Evolutionary conservation across 1,140 invertebrate genomes (phyloP), one percentile per base, ranked within the genome.

Genomic region (Ctenoplectra terminalis): DNA sequence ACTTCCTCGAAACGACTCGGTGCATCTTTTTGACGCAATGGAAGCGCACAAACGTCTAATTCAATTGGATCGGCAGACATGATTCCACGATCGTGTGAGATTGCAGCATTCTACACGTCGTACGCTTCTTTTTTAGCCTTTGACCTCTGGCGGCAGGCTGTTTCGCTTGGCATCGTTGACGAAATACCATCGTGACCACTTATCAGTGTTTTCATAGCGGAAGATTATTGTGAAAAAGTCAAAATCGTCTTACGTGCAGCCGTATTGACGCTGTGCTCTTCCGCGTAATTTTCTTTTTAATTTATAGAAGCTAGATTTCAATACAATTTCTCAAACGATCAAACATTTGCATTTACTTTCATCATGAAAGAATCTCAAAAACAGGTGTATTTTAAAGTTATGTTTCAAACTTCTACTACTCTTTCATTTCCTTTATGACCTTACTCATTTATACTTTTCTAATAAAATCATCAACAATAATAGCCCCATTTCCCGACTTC

Each of bases 171-270:
- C 37, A 56, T 63, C 70, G 70, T 74, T 64, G 70, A 81, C 78
- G 78, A 81, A 81, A 81, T 56, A 73, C 48, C 9, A 37, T 74
- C 60, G 60, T 23, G 23, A 11, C 8, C 20, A 31, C 48, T 80
- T 81, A 81, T 81, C 60, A 15, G 15, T 66, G 48, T 63, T 81
- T 81, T 64, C 70, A 73, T 48, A 34, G 60, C 29, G 46, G 26
- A 71, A 64, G 60, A 43, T 40, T 20, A 56, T 66, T 31, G 76
- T 60, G 52, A 71, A 71, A 52, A 78, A 78, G 60, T 61, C 43
- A 23, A 34, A 78, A 58, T 76, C 52, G 56, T 34, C 71, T 78
- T 5, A 67, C 37, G 63, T 17, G n/a, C 71, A 48, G 56, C 46
- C n/a, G 52, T 20, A 20, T 9, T 13, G 15, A 52, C n/a, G 15